Evolutionary conservation across 2,113 vertebrate species (phyloP).

Genomic region (Pelmatolapia mariae): DNA sequence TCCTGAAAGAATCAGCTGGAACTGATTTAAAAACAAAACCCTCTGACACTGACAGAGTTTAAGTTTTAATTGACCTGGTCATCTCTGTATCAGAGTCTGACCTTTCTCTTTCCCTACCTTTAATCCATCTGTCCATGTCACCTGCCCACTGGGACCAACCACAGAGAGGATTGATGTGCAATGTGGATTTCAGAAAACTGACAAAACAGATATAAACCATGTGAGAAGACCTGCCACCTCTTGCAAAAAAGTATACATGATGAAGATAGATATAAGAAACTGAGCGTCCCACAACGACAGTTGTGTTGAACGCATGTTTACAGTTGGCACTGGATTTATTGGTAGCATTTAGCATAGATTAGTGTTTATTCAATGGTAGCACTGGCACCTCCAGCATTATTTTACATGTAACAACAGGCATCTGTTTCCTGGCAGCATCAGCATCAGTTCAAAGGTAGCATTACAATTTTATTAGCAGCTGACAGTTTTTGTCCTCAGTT

Average conservation of each 20-base stretch:
- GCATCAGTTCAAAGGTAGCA: not conserved
- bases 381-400: not conserved
- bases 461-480: not conserved
- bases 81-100: not conserved
- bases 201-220: not conserved
- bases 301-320: rapidly evolving
- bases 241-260: not conserved
- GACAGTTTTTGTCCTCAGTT: not conserved
- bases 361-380: not conserved
- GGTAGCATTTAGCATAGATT: not conserved
- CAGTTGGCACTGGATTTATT: not conserved
- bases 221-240: not conserved
- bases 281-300: not conserved
- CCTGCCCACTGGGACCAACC: not conserved
- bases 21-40: not conserved
- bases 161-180: not conserved
- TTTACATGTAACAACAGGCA: not conserved
- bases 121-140: not conserved
- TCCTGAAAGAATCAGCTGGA: not conserved
- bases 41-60: not conserved
- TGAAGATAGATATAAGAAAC: not conserved
- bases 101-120: not conserved
- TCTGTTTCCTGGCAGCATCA: not conserved
- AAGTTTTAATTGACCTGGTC: not conserved
- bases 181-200: not conserved